Conservation (phyloP, 2,797 vertebrate species). For the Arnoldichthys spilopterus region DNA sequence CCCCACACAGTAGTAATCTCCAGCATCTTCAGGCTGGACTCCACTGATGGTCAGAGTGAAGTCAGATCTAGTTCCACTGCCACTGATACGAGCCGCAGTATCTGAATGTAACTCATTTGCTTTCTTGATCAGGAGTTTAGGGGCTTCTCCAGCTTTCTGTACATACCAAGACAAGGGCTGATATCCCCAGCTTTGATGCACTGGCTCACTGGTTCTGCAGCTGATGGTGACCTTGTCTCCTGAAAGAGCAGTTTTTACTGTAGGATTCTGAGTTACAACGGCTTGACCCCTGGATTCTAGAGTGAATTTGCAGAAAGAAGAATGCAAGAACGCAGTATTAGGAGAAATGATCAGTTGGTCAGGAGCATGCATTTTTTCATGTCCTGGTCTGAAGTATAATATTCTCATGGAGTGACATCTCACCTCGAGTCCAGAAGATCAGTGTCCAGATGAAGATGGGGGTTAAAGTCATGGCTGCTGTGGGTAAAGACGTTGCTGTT, state of each 20-base stretch:
- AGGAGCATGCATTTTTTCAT: too few relatives aligned
- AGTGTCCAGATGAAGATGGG: background rate
- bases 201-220: too few relatives aligned
- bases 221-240: slow-evolving; percentile 5
- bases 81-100: slow-evolving; percentile 8
- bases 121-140: background rate
- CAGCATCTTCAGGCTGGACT: slow-evolving; percentile 31
- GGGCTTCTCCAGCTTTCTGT: background rate
- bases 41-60: slow-evolving; percentile 30
- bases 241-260: background rate
- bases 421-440: slow-evolving; percentile 18
- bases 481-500: background rate
- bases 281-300: background rate
- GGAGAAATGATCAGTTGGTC: too few relatives aligned
- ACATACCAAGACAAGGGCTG: too few relatives aligned
- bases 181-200: too few relatives aligned
- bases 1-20: slow-evolving; percentile 25
- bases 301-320: too few relatives aligned
- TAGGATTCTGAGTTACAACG: background rate
- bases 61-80: slow-evolving; percentile 19
- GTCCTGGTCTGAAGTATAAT: too few relatives aligned
- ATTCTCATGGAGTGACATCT: background rate
- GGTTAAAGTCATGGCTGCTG: slow-evolving; percentile 10
- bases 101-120: background rate
- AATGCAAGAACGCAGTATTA: too few relatives aligned